A percentile compares a stretch with the other conserved stretches of the same genome.
These are phyloP conservation scores for Epizoanthus fatuus DNA, from an alignment of 92 coral and sea anemone species.

Conservation along the genomic window DNA sequence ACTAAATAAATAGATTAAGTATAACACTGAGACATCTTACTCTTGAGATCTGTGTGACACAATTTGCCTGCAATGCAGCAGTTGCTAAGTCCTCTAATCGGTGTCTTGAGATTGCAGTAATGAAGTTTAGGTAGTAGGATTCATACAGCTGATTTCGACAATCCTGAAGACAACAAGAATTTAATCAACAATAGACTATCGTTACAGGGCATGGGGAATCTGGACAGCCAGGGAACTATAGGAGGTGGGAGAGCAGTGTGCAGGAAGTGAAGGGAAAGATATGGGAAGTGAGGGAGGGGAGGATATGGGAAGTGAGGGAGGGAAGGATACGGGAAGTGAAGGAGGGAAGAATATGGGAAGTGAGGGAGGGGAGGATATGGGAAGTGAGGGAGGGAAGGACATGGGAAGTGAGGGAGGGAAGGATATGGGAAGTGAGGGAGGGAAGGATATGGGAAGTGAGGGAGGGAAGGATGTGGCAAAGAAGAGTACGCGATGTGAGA, in stretches of 20 bases:
- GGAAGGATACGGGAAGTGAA: no score
- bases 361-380: no score
- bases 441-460: background rate
- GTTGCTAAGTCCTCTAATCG: constrained; percentile 96
- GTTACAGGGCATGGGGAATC: background rate
- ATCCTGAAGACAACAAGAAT: constrained; percentile 62
- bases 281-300: no score
- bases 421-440: no score
- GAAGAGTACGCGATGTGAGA: no score
- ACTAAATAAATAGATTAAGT: background rate
- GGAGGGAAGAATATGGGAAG: no score
- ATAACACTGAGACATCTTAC: constrained; percentile 50
- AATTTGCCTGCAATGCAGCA: constrained; percentile 91
- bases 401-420: no score
- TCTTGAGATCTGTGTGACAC: constrained; percentile 94
- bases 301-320: no score
- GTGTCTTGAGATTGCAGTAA: constrained; percentile 96
- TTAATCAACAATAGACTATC: background rate
- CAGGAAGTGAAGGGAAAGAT: no score
- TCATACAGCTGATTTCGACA: constrained; percentile 94
- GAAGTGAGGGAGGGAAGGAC: no score
- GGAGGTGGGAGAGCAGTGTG: no score
- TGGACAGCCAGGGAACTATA: background rate
- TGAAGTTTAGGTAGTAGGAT: constrained; percentile 95
- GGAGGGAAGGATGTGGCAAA: background rate